Base-by-base conservation (phyloP, 2,797 vertebrate genomes). In the Anabas testudineus region DNA sequence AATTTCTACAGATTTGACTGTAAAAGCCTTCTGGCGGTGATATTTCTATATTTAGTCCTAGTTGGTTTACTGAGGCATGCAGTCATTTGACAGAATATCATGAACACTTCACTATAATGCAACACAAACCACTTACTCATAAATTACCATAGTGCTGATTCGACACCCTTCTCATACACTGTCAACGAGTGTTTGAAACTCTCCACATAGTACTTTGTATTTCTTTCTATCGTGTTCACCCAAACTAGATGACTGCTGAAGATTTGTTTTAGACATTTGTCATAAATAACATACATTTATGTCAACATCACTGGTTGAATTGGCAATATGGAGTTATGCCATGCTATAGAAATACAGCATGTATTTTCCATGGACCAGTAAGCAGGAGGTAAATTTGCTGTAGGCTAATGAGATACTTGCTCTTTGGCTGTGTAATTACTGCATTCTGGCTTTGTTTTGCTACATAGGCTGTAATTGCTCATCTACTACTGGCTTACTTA, bases 211-310 rank as follows among this genome's bases (percentile, higher is more conserved):
- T 45, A 19, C 45, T 56, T 57, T 48, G 18, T 24, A 36, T 18
- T 46, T 30, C 18, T 9, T 45, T n/a, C 8, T 32, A 61, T 14
- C 14, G n/a, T 42, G 13, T 51, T 10, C 10, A 34, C 13, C 22
- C 39, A 53, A 21, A 13, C 10, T 13, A 16, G n/a, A 55, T 7
- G 51, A 61, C 28, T 47, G 56, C 46, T 42, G 14, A 10, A 21
- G 16, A 36, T 60, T 52, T 18, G 49, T 24, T 60, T 51, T 8
- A 4, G 16, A 42, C 21, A 19, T 53, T 41, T 41, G 3, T 47
- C 26, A 39, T 49, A 0, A 58, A 37, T 24, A 41, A 54, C 63
- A 55, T 46, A 67, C 9, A 8, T 10, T 41, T 39, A 39, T 66
- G 51, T 19, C 28, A 5, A 74, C 39, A 0, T 6, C 26, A 48